Evolutionary conservation across 1,140 invertebrate species (phyloP), one percentile per base, ranked within the genome.

Genomic region (Euura saliciscinereae): DNA sequence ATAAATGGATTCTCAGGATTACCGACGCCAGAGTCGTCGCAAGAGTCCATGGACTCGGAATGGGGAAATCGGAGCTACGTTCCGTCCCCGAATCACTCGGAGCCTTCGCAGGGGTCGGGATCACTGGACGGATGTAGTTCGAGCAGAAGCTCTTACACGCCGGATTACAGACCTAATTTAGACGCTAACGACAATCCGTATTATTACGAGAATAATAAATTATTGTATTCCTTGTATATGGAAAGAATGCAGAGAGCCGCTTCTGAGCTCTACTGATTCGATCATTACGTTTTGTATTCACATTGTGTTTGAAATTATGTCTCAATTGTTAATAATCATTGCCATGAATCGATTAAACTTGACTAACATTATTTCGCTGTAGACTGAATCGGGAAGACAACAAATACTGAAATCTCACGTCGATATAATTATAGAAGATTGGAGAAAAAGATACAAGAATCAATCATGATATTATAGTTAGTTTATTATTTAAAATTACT

Each of bases 141-240:
- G 11, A 85, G 79, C 71, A 80, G 82, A 74, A 87, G 80, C 70
- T 84, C 77, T 71, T 85, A 78, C 45, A 76, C 72, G 59, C 69
- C 72, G 6, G 85, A 89, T 59, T 92, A 92, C 76, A 85, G 81
- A 51, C 91, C 91, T 5, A 89, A 90, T 78, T 77, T 92, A 42
- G 85, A 84, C 76, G 87, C 88, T 64, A 82, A 73, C 70, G 88
- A 91, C 76, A 92, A 92, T 86, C 91, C 91, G 7, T 90, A 88
- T 79, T 92, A 92, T 79, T 92, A 91, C 74, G 90, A 90, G 76
- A 91, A 85, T 70, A 92, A 92, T 76, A 91, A 91, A 79, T 80
- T 92, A 66, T 78, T 92, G 43, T 92, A 88, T 77, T 89, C 89
- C 46, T 87, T 92, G 68, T 90, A 91, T 72, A 79, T 91, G 75